These are phyloP conservation scores for Ostrea edulis DNA, from an alignment of 1,140 invertebrate species.

Conservation along the genomic window DNA sequence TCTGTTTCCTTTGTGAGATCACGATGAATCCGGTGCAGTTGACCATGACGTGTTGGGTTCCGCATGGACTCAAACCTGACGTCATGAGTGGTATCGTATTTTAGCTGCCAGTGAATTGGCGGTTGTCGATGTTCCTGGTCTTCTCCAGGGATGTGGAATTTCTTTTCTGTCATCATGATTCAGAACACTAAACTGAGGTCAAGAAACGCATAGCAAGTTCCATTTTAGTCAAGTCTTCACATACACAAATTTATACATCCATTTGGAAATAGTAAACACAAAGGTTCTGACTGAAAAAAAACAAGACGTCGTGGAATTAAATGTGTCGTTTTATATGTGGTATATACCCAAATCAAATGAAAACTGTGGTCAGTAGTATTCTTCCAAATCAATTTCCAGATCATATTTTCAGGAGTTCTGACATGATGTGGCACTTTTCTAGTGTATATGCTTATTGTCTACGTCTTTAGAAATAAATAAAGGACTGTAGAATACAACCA, in stretches of 20 bases:
- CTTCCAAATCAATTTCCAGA: background rate
- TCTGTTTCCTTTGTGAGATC: slow-evolving; percentile 12
- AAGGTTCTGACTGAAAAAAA: background rate
- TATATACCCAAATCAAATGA: background rate
- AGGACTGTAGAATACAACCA: background rate
- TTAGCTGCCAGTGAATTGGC: slow-evolving; percentile 27
- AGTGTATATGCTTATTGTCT: background rate
- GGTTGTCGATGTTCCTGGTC: background rate
- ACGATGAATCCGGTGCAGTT: slow-evolving; percentile 32
- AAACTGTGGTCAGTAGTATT: background rate
- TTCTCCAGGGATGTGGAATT: slow-evolving; percentile 31
- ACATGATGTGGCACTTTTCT: slow-evolving; percentile 32
- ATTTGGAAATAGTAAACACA: background rate
- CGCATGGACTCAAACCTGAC: slow-evolving; percentile 42
- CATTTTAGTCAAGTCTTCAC: background rate
- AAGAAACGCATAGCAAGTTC: background rate
- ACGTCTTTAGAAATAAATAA: slow-evolving; percentile 10
- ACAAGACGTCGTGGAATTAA: background rate
- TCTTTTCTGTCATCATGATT: slow-evolving; percentile 31
- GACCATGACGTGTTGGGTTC: slow-evolving; percentile 1
- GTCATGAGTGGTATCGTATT: slow-evolving; percentile 41
- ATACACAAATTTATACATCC: background rate
- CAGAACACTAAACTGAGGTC: background rate
- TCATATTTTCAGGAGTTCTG: background rate
- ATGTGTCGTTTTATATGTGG: background rate